phyloP scores from a whole-genome alignment of 1,140 invertebrate genomes.

The Aplysia californica region DNA sequence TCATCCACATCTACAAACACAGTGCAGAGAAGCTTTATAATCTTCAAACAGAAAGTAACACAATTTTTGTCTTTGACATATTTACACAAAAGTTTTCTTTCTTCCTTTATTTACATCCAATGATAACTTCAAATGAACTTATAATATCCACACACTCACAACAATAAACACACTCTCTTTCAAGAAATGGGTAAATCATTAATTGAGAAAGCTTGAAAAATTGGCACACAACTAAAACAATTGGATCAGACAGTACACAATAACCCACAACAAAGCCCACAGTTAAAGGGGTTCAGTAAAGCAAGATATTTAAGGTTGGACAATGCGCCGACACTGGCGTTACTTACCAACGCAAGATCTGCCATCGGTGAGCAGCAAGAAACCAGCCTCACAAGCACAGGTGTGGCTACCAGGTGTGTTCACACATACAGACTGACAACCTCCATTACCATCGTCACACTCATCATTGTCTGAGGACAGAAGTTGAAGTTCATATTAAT shows the following conservation, averaged over 20 bases:
- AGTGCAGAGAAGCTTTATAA: background rate
- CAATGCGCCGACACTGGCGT: no score
- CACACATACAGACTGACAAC: slow-evolving; percentile 76
- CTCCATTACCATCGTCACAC: slow-evolving; percentile 75
- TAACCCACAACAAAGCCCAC: background rate
- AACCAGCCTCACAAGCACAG: slow-evolving; percentile 83
- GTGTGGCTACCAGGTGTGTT: slow-evolving; percentile 81
- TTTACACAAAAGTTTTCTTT: no score
- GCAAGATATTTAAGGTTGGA: no score
- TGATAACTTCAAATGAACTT: no score
- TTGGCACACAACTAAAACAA: background rate
- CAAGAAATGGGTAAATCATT: no score
- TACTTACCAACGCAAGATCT: slow-evolving; percentile 77
- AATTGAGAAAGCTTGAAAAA: no score
- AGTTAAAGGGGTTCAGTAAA: background rate
- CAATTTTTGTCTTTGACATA: no score
- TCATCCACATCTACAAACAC: slow-evolving; percentile 79
- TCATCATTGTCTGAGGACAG: slow-evolving; percentile 76
- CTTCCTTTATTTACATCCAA: no score
- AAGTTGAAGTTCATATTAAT: no score
- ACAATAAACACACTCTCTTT: no score
- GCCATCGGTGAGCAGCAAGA: slow-evolving; percentile 70
- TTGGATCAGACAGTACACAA: background rate
- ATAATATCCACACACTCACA: no score
- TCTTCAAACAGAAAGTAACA: background rate